A percentile compares a stretch with the other conserved stretches of the same genome.
These are phyloP conservation scores for Channa argus DNA, from an alignment of 2,113 vertebrate species.

Conservation along the genomic window DNA sequence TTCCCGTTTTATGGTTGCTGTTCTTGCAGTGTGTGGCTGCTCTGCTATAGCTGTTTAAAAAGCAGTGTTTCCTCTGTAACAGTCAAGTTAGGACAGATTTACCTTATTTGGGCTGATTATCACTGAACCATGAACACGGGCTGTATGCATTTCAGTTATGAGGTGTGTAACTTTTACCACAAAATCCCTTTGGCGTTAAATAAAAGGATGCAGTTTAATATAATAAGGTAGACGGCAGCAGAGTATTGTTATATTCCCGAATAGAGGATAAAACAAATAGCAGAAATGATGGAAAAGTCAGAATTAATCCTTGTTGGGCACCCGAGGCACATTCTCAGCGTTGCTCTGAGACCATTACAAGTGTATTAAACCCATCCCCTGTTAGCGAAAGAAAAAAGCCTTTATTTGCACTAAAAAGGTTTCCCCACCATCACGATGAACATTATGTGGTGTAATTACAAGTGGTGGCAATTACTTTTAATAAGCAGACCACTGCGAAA, in stretches of 20 bases:
- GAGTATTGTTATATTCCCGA: background rate
- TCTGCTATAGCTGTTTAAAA: background rate
- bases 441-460: slow-evolving; percentile 34
- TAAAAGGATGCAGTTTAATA: background rate
- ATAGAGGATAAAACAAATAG: slow-evolving; percentile 9
- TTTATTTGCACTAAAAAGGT: slow-evolving; percentile 4
- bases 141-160: background rate
- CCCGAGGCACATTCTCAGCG: background rate
- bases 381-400: background rate
- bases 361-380: background rate
- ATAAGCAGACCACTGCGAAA: background rate
- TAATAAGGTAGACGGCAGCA: background rate
- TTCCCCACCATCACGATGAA: background rate
- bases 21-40: background rate
- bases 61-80: background rate
- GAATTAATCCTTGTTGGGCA: background rate
- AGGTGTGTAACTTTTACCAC: background rate
- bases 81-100: slow-evolving; percentile 21
- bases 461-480: slow-evolving; percentile 19
- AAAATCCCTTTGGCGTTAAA: background rate
- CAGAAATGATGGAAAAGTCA: slow-evolving; percentile 3
- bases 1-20: no score
- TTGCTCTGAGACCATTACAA: background rate
- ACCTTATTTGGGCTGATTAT: slow-evolving; percentile 26
- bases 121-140: background rate